phyloP scores from a whole-genome alignment of 2,797 vertebrate species.

The Diplodus puntazzo region DNA sequence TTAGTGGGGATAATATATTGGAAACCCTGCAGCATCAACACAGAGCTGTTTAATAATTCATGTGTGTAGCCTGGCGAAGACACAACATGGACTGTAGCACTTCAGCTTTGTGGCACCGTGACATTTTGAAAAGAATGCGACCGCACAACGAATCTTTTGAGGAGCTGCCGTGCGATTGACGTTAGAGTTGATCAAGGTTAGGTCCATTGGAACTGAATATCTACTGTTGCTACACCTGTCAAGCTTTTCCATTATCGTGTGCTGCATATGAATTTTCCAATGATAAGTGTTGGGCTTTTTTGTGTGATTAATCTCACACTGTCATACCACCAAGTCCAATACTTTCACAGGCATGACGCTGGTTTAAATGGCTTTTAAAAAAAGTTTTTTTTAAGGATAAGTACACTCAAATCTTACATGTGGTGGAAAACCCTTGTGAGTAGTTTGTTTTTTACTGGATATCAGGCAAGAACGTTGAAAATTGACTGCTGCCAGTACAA shows the following conservation, averaged over 20 bases:
- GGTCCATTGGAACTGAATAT: neutral
- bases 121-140: slow-evolving; percentile 24
- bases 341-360: neutral
- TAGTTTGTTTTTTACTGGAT: neutral
- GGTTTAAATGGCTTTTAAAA: neutral
- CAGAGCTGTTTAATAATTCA: slow-evolving; percentile 82
- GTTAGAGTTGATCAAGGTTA: neutral
- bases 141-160: slow-evolving; percentile 13
- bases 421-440: neutral
- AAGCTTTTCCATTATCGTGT: neutral
- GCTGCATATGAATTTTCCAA: neutral
- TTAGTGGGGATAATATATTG: slow-evolving; percentile 71
- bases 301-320: too few relatives aligned
- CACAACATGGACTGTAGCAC: slow-evolving; percentile 63
- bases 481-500: neutral
- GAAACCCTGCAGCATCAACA: slow-evolving; percentile 84
- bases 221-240: neutral
- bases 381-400: neutral
- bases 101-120: slow-evolving; percentile 49
- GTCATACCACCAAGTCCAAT: too few relatives aligned
- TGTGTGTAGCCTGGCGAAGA: slow-evolving; percentile 68
- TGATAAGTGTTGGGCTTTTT: too few relatives aligned
- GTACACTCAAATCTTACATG: neutral
- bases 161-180: neutral
- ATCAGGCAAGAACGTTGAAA: neutral